Conservation (phyloP, 2,888 invertebrate species). For the Panorpa germanica region DNA sequence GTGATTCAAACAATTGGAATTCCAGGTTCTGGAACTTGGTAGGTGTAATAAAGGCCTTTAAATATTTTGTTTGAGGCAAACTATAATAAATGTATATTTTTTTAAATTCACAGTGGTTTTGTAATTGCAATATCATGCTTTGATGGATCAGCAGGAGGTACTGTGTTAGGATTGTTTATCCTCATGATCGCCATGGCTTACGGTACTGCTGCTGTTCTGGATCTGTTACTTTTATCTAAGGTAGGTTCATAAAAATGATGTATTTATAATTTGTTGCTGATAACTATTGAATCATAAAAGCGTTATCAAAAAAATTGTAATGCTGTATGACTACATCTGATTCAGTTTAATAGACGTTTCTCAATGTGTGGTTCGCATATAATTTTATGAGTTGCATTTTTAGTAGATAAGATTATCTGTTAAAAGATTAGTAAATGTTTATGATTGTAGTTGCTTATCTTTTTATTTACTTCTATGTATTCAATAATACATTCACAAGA, state of each 20-base stretch:
- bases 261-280: constrained; percentile 1
- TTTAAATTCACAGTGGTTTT: constrained; percentile 43
- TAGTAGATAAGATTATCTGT: too few relatives aligned
- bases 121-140: constrained; percentile 53
- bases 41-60: constrained; percentile 22
- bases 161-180: constrained; percentile 60
- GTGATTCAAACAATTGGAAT: constrained; percentile 80
- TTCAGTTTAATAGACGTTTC: too few relatives aligned
- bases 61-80: constrained; percentile 11
- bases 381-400: too few relatives aligned
- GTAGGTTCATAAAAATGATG: constrained; percentile 26
- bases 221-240: constrained; percentile 71
- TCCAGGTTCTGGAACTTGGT: constrained; percentile 72
- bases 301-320: too few relatives aligned
- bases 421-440: too few relatives aligned
- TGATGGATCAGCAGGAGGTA: constrained; percentile 29
- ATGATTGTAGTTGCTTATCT: too few relatives aligned
- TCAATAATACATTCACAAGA: too few relatives aligned
- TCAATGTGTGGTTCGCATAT: too few relatives aligned
- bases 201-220: constrained; percentile 52
- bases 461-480: too few relatives aligned
- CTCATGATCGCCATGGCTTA: constrained; percentile 65
- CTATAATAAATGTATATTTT: constrained; percentile 8
- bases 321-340: too few relatives aligned
- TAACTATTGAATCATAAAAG: too few relatives aligned